phyloP scores from a whole-genome alignment of 2,888 invertebrate species.

The Eucera pruinosa region DNA sequence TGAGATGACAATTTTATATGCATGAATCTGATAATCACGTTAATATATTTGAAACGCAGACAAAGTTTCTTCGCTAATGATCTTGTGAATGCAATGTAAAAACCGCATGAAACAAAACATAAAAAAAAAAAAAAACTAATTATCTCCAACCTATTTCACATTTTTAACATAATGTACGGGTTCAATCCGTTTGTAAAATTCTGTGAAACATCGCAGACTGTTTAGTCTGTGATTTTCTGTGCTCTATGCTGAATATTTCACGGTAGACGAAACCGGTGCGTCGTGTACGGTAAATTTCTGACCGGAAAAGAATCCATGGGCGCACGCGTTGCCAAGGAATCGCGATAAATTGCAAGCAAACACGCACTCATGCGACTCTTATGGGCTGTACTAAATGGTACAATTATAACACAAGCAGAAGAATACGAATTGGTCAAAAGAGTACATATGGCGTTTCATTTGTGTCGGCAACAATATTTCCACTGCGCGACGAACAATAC shows the following conservation, averaged over 20 bases:
- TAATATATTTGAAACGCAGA: no score
- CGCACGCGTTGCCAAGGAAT: neutral
- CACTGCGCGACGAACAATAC: slow-evolving; percentile 1
- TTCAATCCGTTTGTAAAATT: no score
- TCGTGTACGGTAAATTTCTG: slow-evolving; percentile 52
- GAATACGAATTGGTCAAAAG: slow-evolving; percentile 7
- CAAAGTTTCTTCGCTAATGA: no score
- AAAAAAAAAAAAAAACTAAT: neutral
- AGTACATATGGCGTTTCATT: neutral
- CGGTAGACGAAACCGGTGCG: slow-evolving; percentile 42
- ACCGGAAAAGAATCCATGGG: slow-evolving; percentile 42
- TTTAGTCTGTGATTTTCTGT: no score
- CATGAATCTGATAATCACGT: no score
- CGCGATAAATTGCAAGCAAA: slow-evolving; percentile 20
- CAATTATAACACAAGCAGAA: neutral
- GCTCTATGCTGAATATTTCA: slow-evolving; percentile 34
- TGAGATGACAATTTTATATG: no score
- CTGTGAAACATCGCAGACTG: no score
- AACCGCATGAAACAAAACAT: no score
- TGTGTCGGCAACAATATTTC: neutral
- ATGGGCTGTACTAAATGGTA: neutral
- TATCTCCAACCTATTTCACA: neutral
- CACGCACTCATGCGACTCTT: slow-evolving; percentile 14
- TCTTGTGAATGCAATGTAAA: no score
- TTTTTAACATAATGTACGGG: no score